phyloP scores from a whole-genome alignment of 2,113 vertebrate species.

The Megalops atlanticus region DNA sequence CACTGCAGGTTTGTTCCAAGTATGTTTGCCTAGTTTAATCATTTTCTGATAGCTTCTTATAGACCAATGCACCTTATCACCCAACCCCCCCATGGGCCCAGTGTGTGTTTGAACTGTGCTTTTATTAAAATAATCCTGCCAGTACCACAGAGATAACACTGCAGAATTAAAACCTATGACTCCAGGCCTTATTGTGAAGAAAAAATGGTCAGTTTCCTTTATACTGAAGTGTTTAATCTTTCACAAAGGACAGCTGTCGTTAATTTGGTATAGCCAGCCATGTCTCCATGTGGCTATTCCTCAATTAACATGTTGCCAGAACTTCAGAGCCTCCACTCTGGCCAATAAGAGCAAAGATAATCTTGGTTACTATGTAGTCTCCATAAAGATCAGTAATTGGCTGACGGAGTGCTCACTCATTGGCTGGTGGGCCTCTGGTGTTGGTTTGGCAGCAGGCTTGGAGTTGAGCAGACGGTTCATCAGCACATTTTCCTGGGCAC shows the following conservation, averaged over 20 bases:
- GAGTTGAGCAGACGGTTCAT: background rate
- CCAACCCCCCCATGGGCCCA: background rate
- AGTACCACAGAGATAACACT: conserved; percentile 1
- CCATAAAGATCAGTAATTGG: background rate
- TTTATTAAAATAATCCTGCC: conserved; percentile 26
- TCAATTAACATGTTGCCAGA: background rate
- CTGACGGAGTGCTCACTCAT: conserved; percentile 5
- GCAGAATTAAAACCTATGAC: background rate
- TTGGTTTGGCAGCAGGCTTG: background rate
- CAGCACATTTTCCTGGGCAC: conserved; percentile 31
- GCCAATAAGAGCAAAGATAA: conserved; percentile 13
- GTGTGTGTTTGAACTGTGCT: conserved; percentile 21
- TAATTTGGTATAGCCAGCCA: background rate
- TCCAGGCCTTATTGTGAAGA: background rate
- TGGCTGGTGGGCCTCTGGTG: conserved; percentile 2
- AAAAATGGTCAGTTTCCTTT: background rate
- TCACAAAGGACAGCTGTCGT: background rate
- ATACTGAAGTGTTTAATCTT: background rate
- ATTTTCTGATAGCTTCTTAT: conserved; percentile 27
- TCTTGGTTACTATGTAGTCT: conserved; percentile 16
- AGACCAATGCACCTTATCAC: conserved; percentile 20
- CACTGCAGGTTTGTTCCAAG: background rate
- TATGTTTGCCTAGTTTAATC: conserved; percentile 34
- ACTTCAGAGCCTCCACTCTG: background rate
- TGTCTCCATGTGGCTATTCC: background rate